A percentile compares a stretch with the other conserved stretches of the same genome.
Evolutionary conservation across 2,113 vertebrate genomes (phyloP).

Genomic region (Aythya baeri): DNA sequence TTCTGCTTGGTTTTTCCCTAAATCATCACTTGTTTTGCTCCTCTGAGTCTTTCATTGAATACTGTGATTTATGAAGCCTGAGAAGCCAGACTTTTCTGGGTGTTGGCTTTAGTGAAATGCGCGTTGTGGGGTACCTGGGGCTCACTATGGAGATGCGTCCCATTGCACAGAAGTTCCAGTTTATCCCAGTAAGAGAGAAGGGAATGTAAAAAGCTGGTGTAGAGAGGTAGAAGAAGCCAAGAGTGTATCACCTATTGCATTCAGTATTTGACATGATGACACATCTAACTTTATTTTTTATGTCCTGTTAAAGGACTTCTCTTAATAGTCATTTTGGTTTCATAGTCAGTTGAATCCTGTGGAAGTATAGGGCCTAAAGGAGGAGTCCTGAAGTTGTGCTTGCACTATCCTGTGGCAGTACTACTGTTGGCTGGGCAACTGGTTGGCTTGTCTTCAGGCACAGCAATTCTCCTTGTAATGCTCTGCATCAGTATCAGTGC

Average conservation of each 20-base stretch:
- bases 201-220: background rate
- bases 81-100: background rate
- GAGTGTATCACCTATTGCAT: background rate
- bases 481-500: background rate
- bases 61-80: background rate
- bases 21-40: background rate
- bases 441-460: background rate
- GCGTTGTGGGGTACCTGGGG: fast-evolving
- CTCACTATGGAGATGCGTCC: background rate
- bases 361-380: background rate
- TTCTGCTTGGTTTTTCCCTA: background rate
- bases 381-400: background rate
- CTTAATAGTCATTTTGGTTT: background rate
- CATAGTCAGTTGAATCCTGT: background rate
- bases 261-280: background rate
- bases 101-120: background rate
- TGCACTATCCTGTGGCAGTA: background rate
- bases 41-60: background rate
- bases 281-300: background rate
- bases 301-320: background rate
- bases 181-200: background rate
- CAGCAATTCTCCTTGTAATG: background rate
- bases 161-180: background rate
- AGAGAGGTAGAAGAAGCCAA: background rate
- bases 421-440: background rate